Percentiles rank a stretch among this genome's conserved stretches.
phyloP scores from a whole-genome alignment of 1,140 invertebrate species.

The Leptopilina clavipes region DNA sequence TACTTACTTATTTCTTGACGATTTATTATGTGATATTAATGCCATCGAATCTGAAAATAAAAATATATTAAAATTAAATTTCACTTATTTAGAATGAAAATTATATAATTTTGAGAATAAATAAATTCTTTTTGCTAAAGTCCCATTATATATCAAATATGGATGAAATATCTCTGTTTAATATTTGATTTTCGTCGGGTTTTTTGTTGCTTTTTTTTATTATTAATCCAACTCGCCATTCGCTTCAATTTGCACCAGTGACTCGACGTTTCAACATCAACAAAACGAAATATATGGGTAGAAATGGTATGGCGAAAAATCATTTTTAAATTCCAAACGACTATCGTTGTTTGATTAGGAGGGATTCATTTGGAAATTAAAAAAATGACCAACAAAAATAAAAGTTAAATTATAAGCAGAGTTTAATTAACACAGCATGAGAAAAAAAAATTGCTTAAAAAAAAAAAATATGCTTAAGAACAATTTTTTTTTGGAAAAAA shows the following conservation, averaged over 20 bases:
- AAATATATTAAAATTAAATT: too few relatives aligned
- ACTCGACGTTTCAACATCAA: conserved; percentile 14
- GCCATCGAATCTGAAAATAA: too few relatives aligned
- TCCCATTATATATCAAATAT: background rate
- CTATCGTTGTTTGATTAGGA: conserved; percentile 17
- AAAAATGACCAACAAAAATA: conserved; percentile 16
- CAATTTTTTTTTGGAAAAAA: too few relatives aligned
- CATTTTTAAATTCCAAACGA: background rate
- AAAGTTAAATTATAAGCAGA: conserved; percentile 1
- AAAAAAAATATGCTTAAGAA: too few relatives aligned
- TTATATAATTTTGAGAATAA: too few relatives aligned
- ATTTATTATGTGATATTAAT: too few relatives aligned
- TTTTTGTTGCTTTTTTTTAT: background rate
- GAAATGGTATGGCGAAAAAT: background rate
- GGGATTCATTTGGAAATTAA: background rate
- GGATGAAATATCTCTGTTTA: background rate
- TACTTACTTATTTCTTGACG: too few relatives aligned
- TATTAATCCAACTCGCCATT: background rate
- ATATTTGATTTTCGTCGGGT: background rate
- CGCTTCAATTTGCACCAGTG: conserved; percentile 5
- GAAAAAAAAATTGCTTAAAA: background rate
- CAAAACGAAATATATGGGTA: background rate
- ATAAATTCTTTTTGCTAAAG: too few relatives aligned
- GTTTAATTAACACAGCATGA: background rate
- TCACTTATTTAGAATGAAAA: too few relatives aligned